A percentile compares a stretch with the other conserved stretches of the same genome.
Conservation (phyloP, 2,888 invertebrate species). For the Oxystoma pomonae region DNA sequence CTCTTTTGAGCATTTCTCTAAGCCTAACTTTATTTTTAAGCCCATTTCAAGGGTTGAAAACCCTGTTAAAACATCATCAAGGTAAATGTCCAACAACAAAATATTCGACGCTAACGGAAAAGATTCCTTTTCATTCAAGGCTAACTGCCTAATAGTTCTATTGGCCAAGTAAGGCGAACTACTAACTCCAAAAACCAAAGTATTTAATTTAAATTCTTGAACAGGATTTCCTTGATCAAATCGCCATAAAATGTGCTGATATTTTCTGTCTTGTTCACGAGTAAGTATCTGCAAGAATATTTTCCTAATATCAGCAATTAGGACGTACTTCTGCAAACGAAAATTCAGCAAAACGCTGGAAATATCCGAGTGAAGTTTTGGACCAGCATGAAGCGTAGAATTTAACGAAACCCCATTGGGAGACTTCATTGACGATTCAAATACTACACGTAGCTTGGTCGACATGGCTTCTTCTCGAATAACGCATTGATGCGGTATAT, state of each 20-base stretch:
- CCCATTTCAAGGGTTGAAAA: neutral
- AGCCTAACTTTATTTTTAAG: neutral
- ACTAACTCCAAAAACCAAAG: slow-evolving; percentile 9
- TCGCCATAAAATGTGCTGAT: slow-evolving; percentile 13
- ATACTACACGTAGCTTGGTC: slow-evolving; percentile 17
- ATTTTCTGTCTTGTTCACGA: neutral
- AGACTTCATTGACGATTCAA: slow-evolving; percentile 9
- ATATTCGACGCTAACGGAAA: slow-evolving; percentile 11
- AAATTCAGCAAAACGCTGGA: slow-evolving; percentile 6
- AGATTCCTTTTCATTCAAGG: neutral
- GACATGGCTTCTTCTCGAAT: slow-evolving; percentile 9
- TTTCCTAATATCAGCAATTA: slow-evolving; percentile 10
- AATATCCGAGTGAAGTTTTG: slow-evolving; percentile 11
- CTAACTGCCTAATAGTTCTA: slow-evolving; percentile 6
- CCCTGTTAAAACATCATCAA: slow-evolving; percentile 8
- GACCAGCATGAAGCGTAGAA: slow-evolving; percentile 5
- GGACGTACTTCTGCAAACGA: slow-evolving; percentile 4
- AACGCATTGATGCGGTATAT: slow-evolving; percentile 18
- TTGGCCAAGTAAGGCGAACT: slow-evolving; percentile 7
- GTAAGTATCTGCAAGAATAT: slow-evolving; percentile 10
- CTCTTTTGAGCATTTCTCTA: slow-evolving; percentile 1
- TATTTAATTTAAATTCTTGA: slow-evolving; percentile 8
- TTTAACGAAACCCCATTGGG: slow-evolving; percentile 5
- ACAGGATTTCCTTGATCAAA: slow-evolving; percentile 9
- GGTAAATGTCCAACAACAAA: slow-evolving; percentile 1